These are phyloP conservation scores for Nycticebus coucang DNA, from an alignment of 2,113 vertebrate genomes.

Conservation along the genomic window DNA sequence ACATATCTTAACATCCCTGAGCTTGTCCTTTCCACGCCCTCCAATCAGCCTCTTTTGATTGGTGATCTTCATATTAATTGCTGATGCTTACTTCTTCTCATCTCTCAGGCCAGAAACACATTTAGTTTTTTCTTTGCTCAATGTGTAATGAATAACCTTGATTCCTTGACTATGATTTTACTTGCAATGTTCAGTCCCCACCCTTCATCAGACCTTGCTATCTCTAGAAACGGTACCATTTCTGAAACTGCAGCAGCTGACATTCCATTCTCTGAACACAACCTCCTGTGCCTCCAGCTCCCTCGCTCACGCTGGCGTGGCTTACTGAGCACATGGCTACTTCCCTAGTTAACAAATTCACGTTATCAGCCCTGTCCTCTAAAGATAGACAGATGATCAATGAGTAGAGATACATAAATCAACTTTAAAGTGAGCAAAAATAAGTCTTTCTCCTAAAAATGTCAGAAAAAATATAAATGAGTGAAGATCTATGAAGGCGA, in stretches of 20 bases:
- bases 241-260: not conserved
- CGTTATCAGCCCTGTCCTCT: not conserved
- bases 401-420: not conserved
- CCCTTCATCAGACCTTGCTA: not conserved
- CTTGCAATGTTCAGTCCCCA: not conserved
- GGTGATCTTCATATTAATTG: not conserved
- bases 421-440: not conserved
- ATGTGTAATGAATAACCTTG: not conserved
- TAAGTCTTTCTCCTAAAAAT: not conserved
- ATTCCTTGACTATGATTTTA: not conserved
- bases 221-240: not conserved
- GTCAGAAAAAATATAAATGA: slow-evolving; percentile 15
- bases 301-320: not conserved
- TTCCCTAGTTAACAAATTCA: not conserved
- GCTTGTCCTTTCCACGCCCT: not conserved
- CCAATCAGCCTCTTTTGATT: not conserved
- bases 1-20: not conserved
- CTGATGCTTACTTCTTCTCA: not conserved
- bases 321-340: not conserved
- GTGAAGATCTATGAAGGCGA: not conserved
- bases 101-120: not conserved
- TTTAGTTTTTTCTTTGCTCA: not conserved
- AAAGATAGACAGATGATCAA: not conserved
- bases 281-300: not conserved
- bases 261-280: not conserved